Conservation (phyloP, 2,888 invertebrate genomes). For the Trisateles emortualis region DNA sequence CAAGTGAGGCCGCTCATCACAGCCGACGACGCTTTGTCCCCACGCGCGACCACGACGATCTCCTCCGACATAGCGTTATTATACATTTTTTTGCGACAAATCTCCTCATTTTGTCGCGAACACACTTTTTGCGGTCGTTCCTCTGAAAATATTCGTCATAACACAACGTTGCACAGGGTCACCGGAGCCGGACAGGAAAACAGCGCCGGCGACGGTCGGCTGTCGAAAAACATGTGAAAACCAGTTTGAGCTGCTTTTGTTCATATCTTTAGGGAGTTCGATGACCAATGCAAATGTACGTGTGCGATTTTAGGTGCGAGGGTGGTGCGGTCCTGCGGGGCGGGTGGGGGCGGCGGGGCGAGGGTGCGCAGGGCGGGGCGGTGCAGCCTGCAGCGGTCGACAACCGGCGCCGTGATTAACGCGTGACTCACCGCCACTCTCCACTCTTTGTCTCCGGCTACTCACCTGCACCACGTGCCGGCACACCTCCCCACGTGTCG, state of each 20-base stretch:
- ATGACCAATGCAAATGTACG: constrained; percentile 79
- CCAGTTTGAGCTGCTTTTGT: constrained; percentile 83
- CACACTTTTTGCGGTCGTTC: constrained; percentile 42
- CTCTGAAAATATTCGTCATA: constrained; percentile 55
- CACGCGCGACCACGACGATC: constrained; percentile 25
- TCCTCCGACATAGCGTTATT: constrained; percentile 21
- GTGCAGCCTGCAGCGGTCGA: constrained; percentile 73
- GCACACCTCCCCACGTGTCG: constrained; percentile 30
- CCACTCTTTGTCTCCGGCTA: constrained; percentile 70
- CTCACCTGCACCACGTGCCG: constrained; percentile 57
- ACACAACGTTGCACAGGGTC: constrained; percentile 47
- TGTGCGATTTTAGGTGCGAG: constrained; percentile 75
- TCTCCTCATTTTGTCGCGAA: constrained; percentile 24
- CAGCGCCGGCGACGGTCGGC: constrained; percentile 58
- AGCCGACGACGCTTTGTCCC: constrained; percentile 48
- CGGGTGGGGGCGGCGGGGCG: constrained; percentile 57
- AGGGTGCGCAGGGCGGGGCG: constrained; percentile 54
- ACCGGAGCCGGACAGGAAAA: constrained; percentile 69
- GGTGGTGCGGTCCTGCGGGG: constrained; percentile 62
- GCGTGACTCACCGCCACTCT: constrained; percentile 73
- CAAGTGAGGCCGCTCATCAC: constrained; percentile 37
- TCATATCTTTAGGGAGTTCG: constrained; percentile 79
- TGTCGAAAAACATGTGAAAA: constrained; percentile 77
- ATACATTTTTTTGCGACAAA: constrained; percentile 18
- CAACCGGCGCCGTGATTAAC: constrained; percentile 69